Base-by-base conservation (phyloP, 2,888 invertebrate genomes). In the Drosophila multiciliata region DNA sequence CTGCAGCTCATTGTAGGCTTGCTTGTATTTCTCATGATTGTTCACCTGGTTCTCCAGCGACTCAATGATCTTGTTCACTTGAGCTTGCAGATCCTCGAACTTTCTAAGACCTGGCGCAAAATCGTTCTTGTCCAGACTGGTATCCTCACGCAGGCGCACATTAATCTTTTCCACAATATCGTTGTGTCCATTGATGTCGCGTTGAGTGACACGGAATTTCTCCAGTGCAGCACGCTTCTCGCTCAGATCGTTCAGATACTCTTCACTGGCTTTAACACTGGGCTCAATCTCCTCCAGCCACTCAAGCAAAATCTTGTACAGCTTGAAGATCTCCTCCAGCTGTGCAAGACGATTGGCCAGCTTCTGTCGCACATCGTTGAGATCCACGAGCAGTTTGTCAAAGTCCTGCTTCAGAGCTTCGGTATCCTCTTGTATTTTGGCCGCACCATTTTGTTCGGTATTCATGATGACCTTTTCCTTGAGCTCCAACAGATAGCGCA, bases 391-490 rank as follows among this genome's bases (percentile, higher is more conserved):
- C 5, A 99, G 93, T 90, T 97, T 97, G 78, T 99, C 98, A 92
- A 98, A 98, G 92, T 98, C 98, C 85, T 96, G 95, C 90, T 98
- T 97, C 32, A 98, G 93, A 77, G 95, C 96, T 91, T 98, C 98
- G 0, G 98, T 98, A 87, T 98, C 98, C 91, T 98, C 98, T 90
- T 98, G 96, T 68, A 99, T 98, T 92, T 97, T 97, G 0, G 96
- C 95, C 0, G 97, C 97, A 0, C 99, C 99, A 60, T 95, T 95
- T 79, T 96, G 96, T 93, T 98, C 98, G 0, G 98, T 99, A 90
- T 98, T 98, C 94, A 98, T 96, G 11, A 98, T 96, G 0, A 98
- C 98, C 90, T 97, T 97, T 92, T 99, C 99, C 90, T 98, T 98
- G 2, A 98, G 94, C 89, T 99, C 99, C 38, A 98, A 93, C 58